Evolutionary conservation across 2,888 invertebrate genomes (phyloP), one percentile per base, ranked within the genome.

Genomic region (Branchellion lobata): DNA sequence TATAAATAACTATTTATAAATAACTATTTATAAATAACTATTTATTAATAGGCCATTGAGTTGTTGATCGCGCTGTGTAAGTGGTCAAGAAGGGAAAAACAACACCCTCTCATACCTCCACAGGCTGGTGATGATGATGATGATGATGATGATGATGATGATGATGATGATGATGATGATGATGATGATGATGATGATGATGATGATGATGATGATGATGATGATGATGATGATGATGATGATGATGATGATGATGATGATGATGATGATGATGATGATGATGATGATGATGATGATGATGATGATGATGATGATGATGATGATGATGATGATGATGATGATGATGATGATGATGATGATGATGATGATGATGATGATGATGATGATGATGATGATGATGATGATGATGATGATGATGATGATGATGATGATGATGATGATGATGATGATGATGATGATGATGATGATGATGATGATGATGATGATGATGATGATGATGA

Each of bases 71-170:
- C n/a, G n/a, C n/a, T n/a, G n/a, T n/a, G n/a, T n/a, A n/a, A n/a
- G n/a, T n/a, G n/a, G n/a, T n/a, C n/a, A n/a, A n/a, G n/a, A n/a
- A n/a, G n/a, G n/a, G n/a, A n/a, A n/a, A n/a, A n/a, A n/a, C n/a
- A n/a, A n/a, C n/a, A n/a, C n/a, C n/a, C n/a, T n/a, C n/a, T n/a
- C n/a, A n/a, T n/a, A n/a, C n/a, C n/a, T n/a, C n/a, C n/a, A n/a
- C n/a, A n/a, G n/a, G n/a, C n/a, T n/a, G n/a, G n/a, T n/a, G 73
- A 34, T 34, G 73, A 71, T 69, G 76, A 76, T 65, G 65, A 76
- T 76, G 76, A 76, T 76, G 76, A 76, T 69, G 76, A 76, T 76
- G 76, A 76, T 76, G 76, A 76, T 76, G 76, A 76, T 76, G 76
- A 76, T 76, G 76, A 76, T 71, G 76, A 76, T 68, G 68, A 68